Evolutionary conservation across 2,888 invertebrate species (phyloP), one percentile per base, ranked within the genome.

Genomic region (Drosophila anceps): DNA sequence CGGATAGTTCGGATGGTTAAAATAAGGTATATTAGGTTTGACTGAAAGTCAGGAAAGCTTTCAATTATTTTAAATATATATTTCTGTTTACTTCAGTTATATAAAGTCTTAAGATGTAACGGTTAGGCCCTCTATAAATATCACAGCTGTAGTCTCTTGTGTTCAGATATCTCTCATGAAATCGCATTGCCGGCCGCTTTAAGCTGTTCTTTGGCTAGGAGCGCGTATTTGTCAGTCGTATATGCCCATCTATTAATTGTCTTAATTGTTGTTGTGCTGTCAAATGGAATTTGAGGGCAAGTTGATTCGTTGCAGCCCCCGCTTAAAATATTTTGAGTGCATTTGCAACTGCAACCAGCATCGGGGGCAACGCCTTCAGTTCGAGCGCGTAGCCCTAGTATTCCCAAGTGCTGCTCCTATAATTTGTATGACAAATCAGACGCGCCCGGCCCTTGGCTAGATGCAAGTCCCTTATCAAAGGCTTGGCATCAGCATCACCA

Each of bases 351-450:
- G 58, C 61, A 18, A 46, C 6, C 46, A 69, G 62, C 63, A n/a
- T 31, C 35, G 37, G 35, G 44, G 44, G 44, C 44, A 20, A 44
- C 41, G 59, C 64, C 61, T 58, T 15, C 18, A 18, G 13, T 43
- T 24, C 12, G 7, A 51, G 15, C 18, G 9, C 39, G 13, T 27
- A 39, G 20, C 35, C 51, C 44, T 44, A 44, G 24, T 12, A 46
- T 58, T 50, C 54, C 31, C 64, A 27, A 53, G 33, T n/a, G 50
- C 27, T 57, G 12, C 46, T 64, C 66, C 69, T 59, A 66, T 73
- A 78, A 81, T 74, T 81, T 72, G 48, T 74, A 69, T 82, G 73
- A 82, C 82, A 76, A 75, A 72, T 82, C 73, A 72, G 69, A 48
- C 76, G 71, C 81, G 76, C 82, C 81, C 73, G 41, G 63, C 46